These are phyloP conservation scores for Nephila pilipes DNA, from an alignment of 1,140 invertebrate species.

Conservation along the genomic window DNA sequence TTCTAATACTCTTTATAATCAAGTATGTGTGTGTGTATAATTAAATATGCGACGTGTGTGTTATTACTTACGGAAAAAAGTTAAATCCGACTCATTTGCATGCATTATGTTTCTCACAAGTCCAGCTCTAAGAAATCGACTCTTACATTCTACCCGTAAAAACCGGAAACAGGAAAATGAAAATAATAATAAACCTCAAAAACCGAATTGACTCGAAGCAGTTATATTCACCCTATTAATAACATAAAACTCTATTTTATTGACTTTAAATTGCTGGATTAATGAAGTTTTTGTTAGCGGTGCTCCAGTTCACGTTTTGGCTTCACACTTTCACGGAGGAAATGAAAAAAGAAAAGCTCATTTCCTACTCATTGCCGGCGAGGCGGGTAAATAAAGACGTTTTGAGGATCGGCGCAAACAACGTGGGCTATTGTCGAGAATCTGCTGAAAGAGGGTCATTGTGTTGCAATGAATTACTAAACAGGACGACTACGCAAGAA, in stretches of 20 bases:
- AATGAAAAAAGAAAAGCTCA: not conserved
- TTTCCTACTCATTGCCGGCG: not conserved
- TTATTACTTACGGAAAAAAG: no score
- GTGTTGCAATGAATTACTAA: slow-evolving; percentile 34
- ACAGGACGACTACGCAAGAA: not conserved
- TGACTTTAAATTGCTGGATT: not conserved
- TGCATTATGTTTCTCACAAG: no score
- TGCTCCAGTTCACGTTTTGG: slow-evolving; percentile 5
- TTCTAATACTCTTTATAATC: no score
- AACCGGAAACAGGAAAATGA: no score
- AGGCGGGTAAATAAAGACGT: not conserved
- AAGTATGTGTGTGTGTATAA: no score
- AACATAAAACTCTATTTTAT: not conserved
- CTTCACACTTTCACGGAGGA: not conserved
- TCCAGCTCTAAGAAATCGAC: no score
- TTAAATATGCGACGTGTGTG: no score
- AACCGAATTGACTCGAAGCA: no score
- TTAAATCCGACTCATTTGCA: no score
- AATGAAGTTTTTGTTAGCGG: not conserved
- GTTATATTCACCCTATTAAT: no score
- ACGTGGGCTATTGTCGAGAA: not conserved
- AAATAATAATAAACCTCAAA: no score
- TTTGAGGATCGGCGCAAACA: not conserved
- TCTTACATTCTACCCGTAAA: no score
- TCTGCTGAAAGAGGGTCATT: slow-evolving; percentile 10